Evolutionary conservation across 2,888 invertebrate genomes (phyloP), one percentile per base, ranked within the genome.

Genomic region (Ceraclea dissimilis): DNA sequence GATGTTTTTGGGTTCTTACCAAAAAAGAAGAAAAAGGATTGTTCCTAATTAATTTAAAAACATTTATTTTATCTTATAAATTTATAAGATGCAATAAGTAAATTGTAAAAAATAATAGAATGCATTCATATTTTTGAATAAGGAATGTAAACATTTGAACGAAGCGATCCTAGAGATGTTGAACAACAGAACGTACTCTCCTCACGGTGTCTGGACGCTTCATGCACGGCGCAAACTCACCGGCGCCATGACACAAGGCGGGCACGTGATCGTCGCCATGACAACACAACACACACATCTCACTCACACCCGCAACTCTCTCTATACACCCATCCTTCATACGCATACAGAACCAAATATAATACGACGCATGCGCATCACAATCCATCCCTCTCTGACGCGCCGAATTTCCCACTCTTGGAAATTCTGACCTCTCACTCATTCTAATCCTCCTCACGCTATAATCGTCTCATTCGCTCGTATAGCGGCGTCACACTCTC

Each of bases 201-300:
- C 66, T 66, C 62, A 65, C 68, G 62, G 68, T 70, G 68, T 64
- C 69, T 26, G 26, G 26, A 26, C 26, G 26, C 26, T 6, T 63
- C 64, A 64, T 58, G 52, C 26, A 46, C 65, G 67, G 69, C 67
- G 66, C 58, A 54, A 51, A 51, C 58, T 22, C 58, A 20, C 33
- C 50, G 81, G 81, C 75, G 73, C 79, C 76, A 81, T 81, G 75
- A 78, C 72, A 75, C 81, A 71, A 69, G 65, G 55, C 60, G 57
- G 57, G 56, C 52, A 54, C 61, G 60, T 62, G 63, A 63, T 59
- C 67, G 68, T 68, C 75, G 73, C 79, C 76, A 81, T 81, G 75
- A 79, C 71, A 74, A 82, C 81, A 71, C 68, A n/a, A 39, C 31
- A 60, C 51, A 64, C 70, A 66, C 65, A 65, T 67, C 66, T 68